Conservation (phyloP, 2,888 invertebrate genomes). For the Operophtera brumata region DNA sequence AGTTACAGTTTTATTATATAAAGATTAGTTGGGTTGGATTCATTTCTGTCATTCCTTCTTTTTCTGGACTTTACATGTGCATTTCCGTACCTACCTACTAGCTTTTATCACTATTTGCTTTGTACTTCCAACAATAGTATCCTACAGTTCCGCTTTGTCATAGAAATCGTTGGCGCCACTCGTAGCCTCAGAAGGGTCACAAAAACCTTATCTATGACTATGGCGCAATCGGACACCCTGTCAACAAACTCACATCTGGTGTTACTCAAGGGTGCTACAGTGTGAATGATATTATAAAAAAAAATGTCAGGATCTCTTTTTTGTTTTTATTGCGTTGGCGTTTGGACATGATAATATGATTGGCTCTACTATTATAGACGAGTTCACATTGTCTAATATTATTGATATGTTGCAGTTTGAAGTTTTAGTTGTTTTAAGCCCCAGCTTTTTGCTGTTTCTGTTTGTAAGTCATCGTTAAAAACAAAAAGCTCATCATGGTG, state of each 20-base stretch:
- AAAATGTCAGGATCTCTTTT: not conserved
- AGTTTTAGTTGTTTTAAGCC: no score
- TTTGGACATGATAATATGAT: not conserved
- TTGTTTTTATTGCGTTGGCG: not conserved
- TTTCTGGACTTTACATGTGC: no score
- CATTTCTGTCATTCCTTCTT: no score
- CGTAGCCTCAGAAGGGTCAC: conserved; percentile 3
- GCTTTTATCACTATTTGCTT: not conserved
- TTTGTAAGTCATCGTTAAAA: not conserved
- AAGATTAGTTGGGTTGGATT: no score
- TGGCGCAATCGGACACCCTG: conserved; percentile 4
- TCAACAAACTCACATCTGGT: conserved; percentile 23
- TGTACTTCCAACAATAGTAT: not conserved
- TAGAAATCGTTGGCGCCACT: conserved; percentile 13
- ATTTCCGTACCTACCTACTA: no score
- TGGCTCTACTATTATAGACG: not conserved
- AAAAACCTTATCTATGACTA: conserved; percentile 11
- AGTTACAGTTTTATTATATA: no score
- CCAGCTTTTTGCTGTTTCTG: no score
- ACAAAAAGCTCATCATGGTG: not conserved
- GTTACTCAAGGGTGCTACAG: conserved; percentile 14
- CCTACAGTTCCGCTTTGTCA: not conserved
- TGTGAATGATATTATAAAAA: conserved; percentile 11
- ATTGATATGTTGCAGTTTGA: no score
- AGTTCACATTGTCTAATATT: no score